Conservation (phyloP, 2,797 vertebrate species). For the Notolabrus celidotus region DNA sequence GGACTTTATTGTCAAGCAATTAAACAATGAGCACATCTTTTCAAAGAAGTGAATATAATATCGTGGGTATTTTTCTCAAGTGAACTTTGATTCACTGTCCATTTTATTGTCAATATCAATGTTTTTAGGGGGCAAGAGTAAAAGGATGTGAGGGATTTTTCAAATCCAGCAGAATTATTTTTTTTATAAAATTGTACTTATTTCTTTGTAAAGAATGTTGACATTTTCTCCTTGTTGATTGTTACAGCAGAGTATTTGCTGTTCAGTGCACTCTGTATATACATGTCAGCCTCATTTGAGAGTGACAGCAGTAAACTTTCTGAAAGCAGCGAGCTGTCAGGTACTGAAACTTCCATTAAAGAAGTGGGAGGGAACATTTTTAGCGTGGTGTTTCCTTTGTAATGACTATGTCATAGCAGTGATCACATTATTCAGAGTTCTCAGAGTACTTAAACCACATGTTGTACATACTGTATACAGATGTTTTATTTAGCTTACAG, state of each 20-base stretch:
- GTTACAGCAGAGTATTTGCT: slow-evolving; percentile 38
- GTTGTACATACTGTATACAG: slow-evolving; percentile 25
- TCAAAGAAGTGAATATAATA: slow-evolving; percentile 64
- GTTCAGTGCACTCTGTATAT: slow-evolving; percentile 58
- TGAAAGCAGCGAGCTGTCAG: slow-evolving; percentile 65
- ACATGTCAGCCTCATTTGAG: slow-evolving; percentile 70
- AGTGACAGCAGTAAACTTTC: slow-evolving; percentile 49
- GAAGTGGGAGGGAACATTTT: slow-evolving; percentile 78
- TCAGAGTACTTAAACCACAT: slow-evolving; percentile 66
- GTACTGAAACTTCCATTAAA: slow-evolving; percentile 79
- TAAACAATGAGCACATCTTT: slow-evolving; percentile 9
- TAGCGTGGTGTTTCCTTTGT: slow-evolving; percentile 75
- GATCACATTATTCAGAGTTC: slow-evolving; percentile 76
- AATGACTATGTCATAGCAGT: slow-evolving; percentile 89
- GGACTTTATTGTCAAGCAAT: slow-evolving; percentile 2
- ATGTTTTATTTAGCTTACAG: slow-evolving; percentile 22
- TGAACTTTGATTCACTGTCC: slow-evolving; percentile 41
- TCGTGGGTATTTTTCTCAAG: slow-evolving; percentile 30
- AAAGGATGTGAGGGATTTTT: not conserved
- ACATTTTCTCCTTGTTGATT: slow-evolving; percentile 14
- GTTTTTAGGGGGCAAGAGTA: slow-evolving; percentile 1
- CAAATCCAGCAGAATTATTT: not conserved
- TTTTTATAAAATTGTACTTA: slow-evolving; percentile 15
- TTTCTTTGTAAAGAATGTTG: slow-evolving; percentile 33
- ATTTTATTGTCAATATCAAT: slow-evolving; percentile 27